These are phyloP conservation scores for Troides helena DNA, from an alignment of 2,888 invertebrate genomes.

Conservation along the genomic window DNA sequence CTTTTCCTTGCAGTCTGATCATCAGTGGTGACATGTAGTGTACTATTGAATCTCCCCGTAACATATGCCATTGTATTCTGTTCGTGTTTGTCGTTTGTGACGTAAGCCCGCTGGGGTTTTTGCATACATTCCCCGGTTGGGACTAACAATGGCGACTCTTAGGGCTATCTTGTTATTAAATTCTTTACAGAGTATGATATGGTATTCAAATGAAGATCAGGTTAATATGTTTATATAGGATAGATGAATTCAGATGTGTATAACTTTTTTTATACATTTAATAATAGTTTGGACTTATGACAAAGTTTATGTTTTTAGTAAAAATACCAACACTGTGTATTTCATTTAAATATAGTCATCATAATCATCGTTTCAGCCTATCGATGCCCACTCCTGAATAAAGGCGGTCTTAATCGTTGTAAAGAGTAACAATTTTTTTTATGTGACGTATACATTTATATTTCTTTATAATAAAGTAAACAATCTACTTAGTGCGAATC, in stretches of 20 bases:
- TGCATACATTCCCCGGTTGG: constrained; percentile 29
- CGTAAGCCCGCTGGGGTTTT: constrained; percentile 37
- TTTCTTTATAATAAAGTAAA: too few relatives aligned
- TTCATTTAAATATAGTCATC: too few relatives aligned
- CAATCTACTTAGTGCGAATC: too few relatives aligned
- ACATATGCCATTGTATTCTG: constrained; percentile 44
- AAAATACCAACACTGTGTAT: too few relatives aligned
- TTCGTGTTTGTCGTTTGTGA: constrained; percentile 33
- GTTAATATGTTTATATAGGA: not conserved
- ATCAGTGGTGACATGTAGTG: not conserved
- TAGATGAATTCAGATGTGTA: not conserved
- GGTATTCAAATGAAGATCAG: not conserved
- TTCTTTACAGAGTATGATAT: not conserved
- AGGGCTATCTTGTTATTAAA: constrained; percentile 32
- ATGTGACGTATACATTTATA: too few relatives aligned
- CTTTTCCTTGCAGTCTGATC: not conserved
- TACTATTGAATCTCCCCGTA: constrained; percentile 41
- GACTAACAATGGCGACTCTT: constrained; percentile 37
- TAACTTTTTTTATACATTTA: not conserved
- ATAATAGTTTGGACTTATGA: not conserved
- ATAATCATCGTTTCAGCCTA: too few relatives aligned
- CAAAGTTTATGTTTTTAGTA: not conserved
- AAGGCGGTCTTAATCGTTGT: too few relatives aligned
- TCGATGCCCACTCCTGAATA: too few relatives aligned
- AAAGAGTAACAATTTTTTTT: too few relatives aligned